Conservation (phyloP, 2,888 invertebrate species). For the Lepeophtheirus nordmannii region DNA sequence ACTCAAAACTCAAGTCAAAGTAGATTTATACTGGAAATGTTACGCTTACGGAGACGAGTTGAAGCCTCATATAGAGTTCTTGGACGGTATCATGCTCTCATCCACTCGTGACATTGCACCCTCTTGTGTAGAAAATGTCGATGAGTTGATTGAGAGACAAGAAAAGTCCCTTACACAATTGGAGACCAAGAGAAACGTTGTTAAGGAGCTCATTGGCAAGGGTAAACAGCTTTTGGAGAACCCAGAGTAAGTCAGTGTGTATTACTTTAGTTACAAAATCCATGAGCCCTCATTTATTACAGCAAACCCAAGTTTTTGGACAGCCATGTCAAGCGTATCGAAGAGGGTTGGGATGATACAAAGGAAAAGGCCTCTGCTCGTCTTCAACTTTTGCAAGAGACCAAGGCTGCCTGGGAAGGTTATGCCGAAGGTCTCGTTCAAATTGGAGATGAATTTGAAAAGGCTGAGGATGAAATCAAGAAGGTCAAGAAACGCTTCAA, state of each 20-base stretch:
- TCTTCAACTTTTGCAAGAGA: constrained; percentile 26
- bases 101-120: constrained; percentile 25
- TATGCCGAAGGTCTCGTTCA: constrained; percentile 18
- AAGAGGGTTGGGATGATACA: constrained; percentile 28
- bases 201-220: constrained; percentile 28
- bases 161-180: constrained; percentile 24
- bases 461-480: constrained; percentile 25
- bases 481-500: constrained; percentile 25
- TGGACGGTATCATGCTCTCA: constrained; percentile 27
- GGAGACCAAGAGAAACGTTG: constrained; percentile 24
- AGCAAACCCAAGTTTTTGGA: constrained; percentile 28
- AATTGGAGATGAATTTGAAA: constrained; percentile 23
- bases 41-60: constrained; percentile 29
- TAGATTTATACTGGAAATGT: constrained; percentile 27
- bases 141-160: constrained; percentile 25
- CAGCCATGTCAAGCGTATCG: constrained; percentile 27
- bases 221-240: constrained; percentile 28
- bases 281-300: background rate
- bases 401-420: constrained; percentile 24
- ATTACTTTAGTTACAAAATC: background rate
- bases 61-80: constrained; percentile 26
- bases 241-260: constrained; percentile 17
- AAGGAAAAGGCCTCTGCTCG: constrained; percentile 28
- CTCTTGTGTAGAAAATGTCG: constrained; percentile 23
- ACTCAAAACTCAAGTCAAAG: constrained; percentile 22